Conservation (phyloP, 2,888 invertebrate species). For the Drosophila antonietae region DNA sequence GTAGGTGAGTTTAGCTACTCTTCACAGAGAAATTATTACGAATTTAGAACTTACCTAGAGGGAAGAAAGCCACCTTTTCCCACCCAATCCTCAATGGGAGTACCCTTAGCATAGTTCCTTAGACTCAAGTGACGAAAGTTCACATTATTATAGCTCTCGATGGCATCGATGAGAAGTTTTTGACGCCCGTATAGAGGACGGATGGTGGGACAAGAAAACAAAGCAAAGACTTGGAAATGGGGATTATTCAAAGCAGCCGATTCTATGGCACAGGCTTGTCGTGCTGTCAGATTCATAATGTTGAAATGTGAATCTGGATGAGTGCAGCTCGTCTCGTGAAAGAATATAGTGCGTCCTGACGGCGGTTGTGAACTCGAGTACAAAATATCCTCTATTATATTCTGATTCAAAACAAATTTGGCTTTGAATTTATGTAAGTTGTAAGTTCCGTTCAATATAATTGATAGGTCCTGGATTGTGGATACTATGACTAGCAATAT, state of each 20-base stretch:
- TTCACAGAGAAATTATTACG: background rate
- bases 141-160: slow-evolving; percentile 80
- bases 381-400: slow-evolving; percentile 71
- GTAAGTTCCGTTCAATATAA: background rate
- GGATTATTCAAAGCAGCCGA: slow-evolving; percentile 83
- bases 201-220: slow-evolving; percentile 81
- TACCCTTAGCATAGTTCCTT: slow-evolving; percentile 79
- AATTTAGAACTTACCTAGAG: slow-evolving; percentile 43
- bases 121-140: slow-evolving; percentile 80
- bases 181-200: background rate
- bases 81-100: slow-evolving; percentile 82
- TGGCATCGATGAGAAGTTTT: slow-evolving; percentile 67
- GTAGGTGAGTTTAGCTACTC: too few relatives aligned
- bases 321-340: slow-evolving; percentile 83
- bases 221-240: slow-evolving; percentile 78
- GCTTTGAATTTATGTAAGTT: background rate
- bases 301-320: slow-evolving; percentile 19
- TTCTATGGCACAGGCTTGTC: slow-evolving; percentile 84
- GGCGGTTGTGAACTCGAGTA: slow-evolving; percentile 70
- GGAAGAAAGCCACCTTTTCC: slow-evolving; percentile 74
- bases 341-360: slow-evolving; percentile 82
- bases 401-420: background rate
- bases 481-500: background rate
- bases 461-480: background rate
- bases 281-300: slow-evolving; percentile 70